Conservation (phyloP, 2,797 vertebrate genomes). For the Catharus ustulatus region DNA sequence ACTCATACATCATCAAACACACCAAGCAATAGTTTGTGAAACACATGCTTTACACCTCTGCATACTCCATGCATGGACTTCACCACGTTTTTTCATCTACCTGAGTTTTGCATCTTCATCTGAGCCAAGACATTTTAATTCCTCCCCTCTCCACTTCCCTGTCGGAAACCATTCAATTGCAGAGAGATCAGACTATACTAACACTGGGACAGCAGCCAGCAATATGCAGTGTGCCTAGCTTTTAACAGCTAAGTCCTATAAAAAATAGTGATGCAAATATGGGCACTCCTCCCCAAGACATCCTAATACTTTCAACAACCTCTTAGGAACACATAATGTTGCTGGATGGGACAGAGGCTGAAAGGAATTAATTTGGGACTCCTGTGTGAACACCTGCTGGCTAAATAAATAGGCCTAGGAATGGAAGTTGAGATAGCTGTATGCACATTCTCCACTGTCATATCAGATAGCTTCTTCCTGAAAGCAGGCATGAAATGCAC, state of each 20-base stretch:
- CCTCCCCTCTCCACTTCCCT: neutral
- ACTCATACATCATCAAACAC: neutral
- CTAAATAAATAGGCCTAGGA: neutral
- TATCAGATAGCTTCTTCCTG: neutral
- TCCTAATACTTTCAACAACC: constrained; percentile 23
- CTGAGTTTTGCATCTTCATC: neutral
- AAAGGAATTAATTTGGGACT: neutral
- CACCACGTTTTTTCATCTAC: neutral
- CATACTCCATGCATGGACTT: neutral
- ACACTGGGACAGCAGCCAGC: constrained; percentile 22
- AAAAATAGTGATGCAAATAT: constrained; percentile 40
- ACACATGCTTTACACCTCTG: neutral
- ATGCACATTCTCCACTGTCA: neutral
- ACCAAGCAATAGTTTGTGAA: neutral
- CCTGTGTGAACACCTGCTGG: neutral
- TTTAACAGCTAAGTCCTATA: constrained; percentile 42
- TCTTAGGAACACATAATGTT: neutral
- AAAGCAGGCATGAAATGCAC: neutral
- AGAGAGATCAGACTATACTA: neutral
- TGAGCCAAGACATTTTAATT: neutral
- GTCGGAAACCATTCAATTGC: neutral
- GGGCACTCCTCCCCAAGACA: neutral
- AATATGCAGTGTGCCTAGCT: neutral
- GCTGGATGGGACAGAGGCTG: neutral
- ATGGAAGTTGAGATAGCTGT: neutral